Conservation (phyloP, 2,113 vertebrate species). For the Mystacornis crossleyi region DNA sequence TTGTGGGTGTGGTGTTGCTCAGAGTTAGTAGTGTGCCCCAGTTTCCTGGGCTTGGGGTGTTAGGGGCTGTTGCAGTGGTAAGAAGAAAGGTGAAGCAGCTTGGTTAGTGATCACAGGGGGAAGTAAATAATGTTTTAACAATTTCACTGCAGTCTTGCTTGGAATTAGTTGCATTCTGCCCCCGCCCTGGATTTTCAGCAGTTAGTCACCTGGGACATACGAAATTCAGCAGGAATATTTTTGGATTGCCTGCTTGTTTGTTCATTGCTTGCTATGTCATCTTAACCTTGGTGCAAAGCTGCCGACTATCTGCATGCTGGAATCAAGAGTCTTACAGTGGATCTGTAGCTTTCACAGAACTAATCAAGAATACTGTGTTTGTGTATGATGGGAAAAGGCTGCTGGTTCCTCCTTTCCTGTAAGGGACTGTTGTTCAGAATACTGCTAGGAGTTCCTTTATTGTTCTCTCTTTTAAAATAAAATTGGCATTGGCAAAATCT, state of each 20-base stretch:
- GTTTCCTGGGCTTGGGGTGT: neutral
- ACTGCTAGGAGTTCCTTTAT: neutral
- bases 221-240: neutral
- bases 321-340: neutral
- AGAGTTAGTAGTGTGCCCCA: neutral
- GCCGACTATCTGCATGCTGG: neutral
- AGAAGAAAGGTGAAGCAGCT: neutral
- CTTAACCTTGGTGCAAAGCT: neutral
- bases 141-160: neutral
- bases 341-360: neutral
- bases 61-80: neutral
- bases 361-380: neutral
- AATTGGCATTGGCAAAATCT: neutral
- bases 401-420: neutral
- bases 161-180: neutral
- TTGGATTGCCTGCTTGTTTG: neutral
- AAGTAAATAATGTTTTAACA: neutral
- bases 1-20: neutral
- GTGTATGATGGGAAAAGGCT: neutral
- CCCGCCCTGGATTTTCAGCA: neutral
- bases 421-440: neutral
- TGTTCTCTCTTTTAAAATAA: neutral
- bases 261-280: neutral
- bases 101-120: neutral
- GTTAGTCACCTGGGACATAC: neutral